Evolutionary conservation across 2,797 vertebrate genomes (phyloP).

Genomic region (Tamandua tetradactyla): DNA sequence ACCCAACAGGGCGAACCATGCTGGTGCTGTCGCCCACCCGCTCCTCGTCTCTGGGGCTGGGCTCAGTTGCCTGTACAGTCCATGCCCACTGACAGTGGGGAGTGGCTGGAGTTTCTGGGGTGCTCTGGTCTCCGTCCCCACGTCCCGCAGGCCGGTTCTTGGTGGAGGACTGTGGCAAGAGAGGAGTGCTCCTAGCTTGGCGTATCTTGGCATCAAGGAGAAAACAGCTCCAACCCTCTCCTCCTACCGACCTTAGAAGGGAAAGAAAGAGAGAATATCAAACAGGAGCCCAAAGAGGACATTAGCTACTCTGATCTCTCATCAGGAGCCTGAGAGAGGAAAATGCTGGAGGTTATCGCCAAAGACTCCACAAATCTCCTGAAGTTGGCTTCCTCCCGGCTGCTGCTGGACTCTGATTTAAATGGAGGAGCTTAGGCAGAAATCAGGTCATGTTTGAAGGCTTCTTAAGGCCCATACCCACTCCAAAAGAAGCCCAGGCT

Average conservation of each 20-base stretch:
- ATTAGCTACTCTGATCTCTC: constrained; percentile 58
- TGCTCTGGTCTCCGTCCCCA: neutral
- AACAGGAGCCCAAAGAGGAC: constrained; percentile 50
- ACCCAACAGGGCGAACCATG: neutral
- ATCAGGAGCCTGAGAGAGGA: constrained; percentile 30
- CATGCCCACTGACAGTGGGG: neutral
- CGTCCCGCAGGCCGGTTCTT: constrained; percentile 45
- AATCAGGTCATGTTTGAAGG: constrained; percentile 65
- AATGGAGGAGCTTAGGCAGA: constrained; percentile 35
- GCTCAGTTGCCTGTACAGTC: constrained; percentile 37
- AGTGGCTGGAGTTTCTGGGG: neutral
- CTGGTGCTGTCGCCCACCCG: neutral
- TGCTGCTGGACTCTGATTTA: constrained; percentile 25
- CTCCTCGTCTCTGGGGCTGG: neutral
- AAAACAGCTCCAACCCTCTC: constrained; percentile 66
- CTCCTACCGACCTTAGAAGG: constrained; percentile 72
- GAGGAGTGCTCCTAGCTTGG: neutral
- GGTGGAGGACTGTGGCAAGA: neutral
- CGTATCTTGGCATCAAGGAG: constrained; percentile 73
- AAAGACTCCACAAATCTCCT: constrained; percentile 51
- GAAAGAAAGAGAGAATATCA: constrained; percentile 62
- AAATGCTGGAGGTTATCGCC: constrained; percentile 30
- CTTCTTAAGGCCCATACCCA: constrained; percentile 15
- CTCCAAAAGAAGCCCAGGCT: neutral
- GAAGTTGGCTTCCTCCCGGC: neutral